Evolutionary conservation across 2,888 invertebrate genomes (phyloP).

Genomic region (Lissonota sp.): DNA sequence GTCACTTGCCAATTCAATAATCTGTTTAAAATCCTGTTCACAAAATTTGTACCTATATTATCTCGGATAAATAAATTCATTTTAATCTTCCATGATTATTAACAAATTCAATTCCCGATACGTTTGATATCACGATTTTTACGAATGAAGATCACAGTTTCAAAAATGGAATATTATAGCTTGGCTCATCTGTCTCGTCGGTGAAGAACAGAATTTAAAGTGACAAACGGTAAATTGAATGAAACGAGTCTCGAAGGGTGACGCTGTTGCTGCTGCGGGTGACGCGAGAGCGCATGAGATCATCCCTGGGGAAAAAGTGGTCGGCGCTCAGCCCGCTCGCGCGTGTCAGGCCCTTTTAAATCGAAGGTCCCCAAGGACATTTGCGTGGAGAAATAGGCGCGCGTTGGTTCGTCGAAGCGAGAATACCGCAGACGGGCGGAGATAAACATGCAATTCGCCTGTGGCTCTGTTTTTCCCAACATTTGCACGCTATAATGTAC

Average conservation of each 20-base stretch:
- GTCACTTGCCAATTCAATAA: no score
- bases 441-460: slow-evolving; percentile 41
- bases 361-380: slow-evolving; percentile 58
- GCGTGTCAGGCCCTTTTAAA: slow-evolving; percentile 63
- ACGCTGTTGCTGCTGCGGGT: slow-evolving; percentile 45
- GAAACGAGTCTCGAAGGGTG: slow-evolving; percentile 63
- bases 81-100: no score
- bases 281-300: slow-evolving; percentile 60
- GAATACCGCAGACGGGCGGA: slow-evolving; percentile 51
- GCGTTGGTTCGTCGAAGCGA: slow-evolving; percentile 33
- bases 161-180: slow-evolving; percentile 26
- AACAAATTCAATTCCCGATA: no score
- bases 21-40: no score
- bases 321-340: slow-evolving; percentile 43
- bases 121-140: not conserved
- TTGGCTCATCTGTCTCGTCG: slow-evolving; percentile 15
- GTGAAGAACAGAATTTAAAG: slow-evolving; percentile 53
- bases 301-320: slow-evolving; percentile 58
- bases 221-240: slow-evolving; percentile 64
- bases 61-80: no score
- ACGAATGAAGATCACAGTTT: not conserved
- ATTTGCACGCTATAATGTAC: slow-evolving; percentile 17
- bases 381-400: slow-evolving; percentile 25
- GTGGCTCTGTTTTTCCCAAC: slow-evolving; percentile 46
- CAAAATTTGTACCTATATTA: no score